These are phyloP conservation scores for Laterallus jamaicensis DNA, from an alignment of 2,113 vertebrate species.

Conservation along the genomic window DNA sequence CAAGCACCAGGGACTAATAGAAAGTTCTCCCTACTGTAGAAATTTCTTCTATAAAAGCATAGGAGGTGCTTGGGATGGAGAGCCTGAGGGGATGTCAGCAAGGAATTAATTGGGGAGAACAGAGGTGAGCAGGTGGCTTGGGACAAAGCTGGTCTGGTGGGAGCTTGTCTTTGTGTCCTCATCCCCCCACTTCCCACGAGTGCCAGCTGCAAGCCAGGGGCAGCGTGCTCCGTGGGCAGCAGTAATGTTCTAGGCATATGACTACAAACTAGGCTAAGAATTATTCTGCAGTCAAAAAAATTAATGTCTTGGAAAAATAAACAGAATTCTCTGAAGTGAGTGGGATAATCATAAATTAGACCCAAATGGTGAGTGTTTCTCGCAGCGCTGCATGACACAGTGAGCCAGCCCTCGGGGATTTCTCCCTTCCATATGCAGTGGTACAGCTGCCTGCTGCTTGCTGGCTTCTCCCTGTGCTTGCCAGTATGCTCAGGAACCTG, in stretches of 20 bases:
- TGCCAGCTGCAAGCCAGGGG: not conserved
- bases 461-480: not conserved
- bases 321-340: slow-evolving; percentile 2
- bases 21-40: not conserved
- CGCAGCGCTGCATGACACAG: not conserved
- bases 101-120: not conserved
- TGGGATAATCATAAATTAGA: not conserved
- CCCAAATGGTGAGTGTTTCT: not conserved
- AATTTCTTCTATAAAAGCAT: not conserved
- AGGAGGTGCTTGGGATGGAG: not conserved
- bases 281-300: not conserved
- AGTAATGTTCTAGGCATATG: not conserved
- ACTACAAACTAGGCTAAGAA: not conserved
- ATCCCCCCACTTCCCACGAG: accelerated
- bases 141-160: not conserved
- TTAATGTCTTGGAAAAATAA: not conserved
- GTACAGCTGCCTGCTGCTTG: not conserved
- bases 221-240: accelerated
- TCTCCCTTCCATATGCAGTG: not conserved
- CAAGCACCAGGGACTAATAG: accelerated
- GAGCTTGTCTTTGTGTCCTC: not conserved
- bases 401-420: not conserved
- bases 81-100: not conserved
- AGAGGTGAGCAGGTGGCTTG: not conserved
- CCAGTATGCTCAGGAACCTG: not conserved